Evolutionary conservation across 2,113 vertebrate species (phyloP), one percentile per base, ranked within the genome.

Genomic region (Trachemys scripta): DNA sequence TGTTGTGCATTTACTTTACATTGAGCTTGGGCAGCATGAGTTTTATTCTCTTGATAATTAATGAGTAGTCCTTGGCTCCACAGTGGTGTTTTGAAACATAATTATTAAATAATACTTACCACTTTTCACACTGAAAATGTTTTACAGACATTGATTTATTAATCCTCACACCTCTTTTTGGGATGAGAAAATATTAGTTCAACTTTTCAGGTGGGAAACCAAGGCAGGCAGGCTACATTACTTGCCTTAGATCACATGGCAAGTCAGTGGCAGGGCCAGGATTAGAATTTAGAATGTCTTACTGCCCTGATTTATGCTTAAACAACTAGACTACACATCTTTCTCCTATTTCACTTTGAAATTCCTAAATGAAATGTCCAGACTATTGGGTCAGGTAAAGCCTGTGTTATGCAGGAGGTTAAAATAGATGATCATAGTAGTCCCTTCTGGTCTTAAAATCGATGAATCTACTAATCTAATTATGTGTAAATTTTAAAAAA

Each of bases 71-170:
- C 86, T 51, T 83, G 87, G 90, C 82, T 95, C 81, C 94, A 65
- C 78, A 54, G 57, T 90, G 89, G 38, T 96, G 57, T 75, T 97
- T 97, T 96, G 29, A 89, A 89, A 82, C 85, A 93, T 93, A 82
- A 89, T 96, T 96, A 96, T 92, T 95, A 97, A 95, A 93, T 95
- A 87, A 56, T 59, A 54, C 85, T 93, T 92, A 88, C 93, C 83
- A 83, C 72, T 96, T 96, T 95, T 96, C 94, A 96, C 96, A 91
- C 96, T 93, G 89, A 92, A 92, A 88, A 84, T 87, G 92, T 96
- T 97, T 96, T 91, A 78, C 87, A 94, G 95, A 90, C 89, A 75
- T 49, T 87, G 90, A 95, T 97, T 95, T 96, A 97, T 97, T 95
- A 96, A 93, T 89, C 45, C 83, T 93, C 79, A 65, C 87, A 50